Evolutionary conservation across 37 sponge, comb jelly and placozoan genomes (phyloP).

Genomic region (Eunapius fragilis): DNA sequence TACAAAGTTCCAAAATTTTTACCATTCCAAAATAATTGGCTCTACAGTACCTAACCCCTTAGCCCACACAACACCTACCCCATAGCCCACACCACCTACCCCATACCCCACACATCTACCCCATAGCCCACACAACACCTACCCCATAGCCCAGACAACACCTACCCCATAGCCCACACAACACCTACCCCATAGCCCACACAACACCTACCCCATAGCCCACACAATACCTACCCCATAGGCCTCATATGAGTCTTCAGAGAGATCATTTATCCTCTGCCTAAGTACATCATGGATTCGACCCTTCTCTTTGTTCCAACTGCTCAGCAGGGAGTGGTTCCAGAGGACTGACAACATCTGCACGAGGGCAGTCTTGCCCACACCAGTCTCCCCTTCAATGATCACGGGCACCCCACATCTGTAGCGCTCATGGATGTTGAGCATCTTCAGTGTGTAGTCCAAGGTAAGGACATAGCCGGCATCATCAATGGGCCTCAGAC

Average conservation of each 20-base stretch:
- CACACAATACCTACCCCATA: slow-evolving; percentile 1
- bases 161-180: no score
- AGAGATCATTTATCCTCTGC: slow-evolving; percentile 17
- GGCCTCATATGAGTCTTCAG: not conserved
- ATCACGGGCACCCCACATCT: slow-evolving; percentile 90
- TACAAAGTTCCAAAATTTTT: no score
- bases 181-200: no score
- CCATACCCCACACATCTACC: no score
- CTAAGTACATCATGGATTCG: slow-evolving; percentile 33
- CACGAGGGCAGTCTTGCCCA: slow-evolving; percentile 87
- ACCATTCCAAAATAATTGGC: no score
- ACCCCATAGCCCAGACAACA: no score
- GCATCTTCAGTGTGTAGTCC: slow-evolving; percentile 84
- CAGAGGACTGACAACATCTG: slow-evolving; percentile 80
- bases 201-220: not conserved
- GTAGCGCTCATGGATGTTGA: slow-evolving; percentile 62
- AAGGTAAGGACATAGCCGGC: slow-evolving; percentile 84
- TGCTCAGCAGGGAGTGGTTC: slow-evolving; percentile 48
- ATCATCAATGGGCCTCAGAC: slow-evolving; percentile 60
- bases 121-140: no score
- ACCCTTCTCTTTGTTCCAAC: slow-evolving; percentile 31
- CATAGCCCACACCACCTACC: no score
- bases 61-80: no score
- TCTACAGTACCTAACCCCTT: no score
- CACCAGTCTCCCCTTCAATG: slow-evolving; percentile 93